Conservation (phyloP, 2,888 invertebrate genomes). For the Acanthosepion lycidas region DNA sequence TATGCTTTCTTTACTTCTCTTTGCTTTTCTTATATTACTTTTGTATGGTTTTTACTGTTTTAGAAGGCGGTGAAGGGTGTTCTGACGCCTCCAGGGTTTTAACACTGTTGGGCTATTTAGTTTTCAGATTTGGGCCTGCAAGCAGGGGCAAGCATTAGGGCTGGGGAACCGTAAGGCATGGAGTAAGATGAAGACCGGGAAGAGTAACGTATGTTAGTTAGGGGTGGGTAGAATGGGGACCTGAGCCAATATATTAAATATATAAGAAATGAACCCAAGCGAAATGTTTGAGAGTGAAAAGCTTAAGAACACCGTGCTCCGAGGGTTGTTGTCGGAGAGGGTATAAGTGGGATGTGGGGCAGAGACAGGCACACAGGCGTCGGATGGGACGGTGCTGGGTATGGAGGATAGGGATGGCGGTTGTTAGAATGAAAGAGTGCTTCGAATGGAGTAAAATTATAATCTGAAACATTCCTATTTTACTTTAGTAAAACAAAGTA, state of each 20-base stretch:
- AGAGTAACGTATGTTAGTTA: neutral
- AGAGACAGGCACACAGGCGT: no score
- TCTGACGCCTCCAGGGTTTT: constrained; percentile 11
- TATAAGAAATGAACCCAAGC: constrained; percentile 11
- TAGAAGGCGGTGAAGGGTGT: neutral
- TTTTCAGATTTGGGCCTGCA: constrained; percentile 33
- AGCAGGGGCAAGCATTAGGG: neutral
- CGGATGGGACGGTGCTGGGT: no score
- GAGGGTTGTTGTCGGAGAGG: neutral
- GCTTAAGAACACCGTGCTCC: neutral
- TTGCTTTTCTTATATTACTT: neutral
- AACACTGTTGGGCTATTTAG: neutral
- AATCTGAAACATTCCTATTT: neutral
- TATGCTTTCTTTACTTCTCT: neutral
- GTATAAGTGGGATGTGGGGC: no score
- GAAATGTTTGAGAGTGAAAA: neutral
- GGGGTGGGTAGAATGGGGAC: neutral
- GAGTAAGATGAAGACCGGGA: neutral
- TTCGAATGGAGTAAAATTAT: neutral
- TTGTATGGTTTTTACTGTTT: neutral
- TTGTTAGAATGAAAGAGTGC: neutral
- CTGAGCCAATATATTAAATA: constrained; percentile 16
- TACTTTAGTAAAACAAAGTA: neutral
- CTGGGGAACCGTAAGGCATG: neutral
- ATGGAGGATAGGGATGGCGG: neutral